A percentile compares a stretch with the other conserved stretches of the same genome.
Evolutionary conservation across 1,140 invertebrate species (phyloP).

Genomic region (Andricus grossulariae): DNA sequence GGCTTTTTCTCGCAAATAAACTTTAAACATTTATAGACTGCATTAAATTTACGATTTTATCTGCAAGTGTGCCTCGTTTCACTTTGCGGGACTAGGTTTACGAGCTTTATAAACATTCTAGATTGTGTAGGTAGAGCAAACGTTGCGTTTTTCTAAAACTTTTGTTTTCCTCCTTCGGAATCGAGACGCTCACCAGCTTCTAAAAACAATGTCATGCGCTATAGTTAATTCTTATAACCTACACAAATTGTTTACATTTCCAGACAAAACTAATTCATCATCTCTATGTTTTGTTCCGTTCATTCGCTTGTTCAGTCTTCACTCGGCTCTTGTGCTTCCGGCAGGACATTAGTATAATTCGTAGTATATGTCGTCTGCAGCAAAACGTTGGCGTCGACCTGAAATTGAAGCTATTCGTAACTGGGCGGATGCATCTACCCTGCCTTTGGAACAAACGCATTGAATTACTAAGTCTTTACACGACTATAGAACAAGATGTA

Average conservation of each 20-base stretch:
- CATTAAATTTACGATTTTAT: too few species aligned
- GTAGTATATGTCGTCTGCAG: slow-evolving; percentile 8
- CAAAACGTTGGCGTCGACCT: slow-evolving; percentile 12
- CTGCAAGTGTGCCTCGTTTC: too few species aligned
- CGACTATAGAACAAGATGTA: neutral
- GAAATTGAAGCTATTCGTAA: slow-evolving; percentile 25
- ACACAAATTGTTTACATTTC: neutral
- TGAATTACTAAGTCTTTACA: neutral
- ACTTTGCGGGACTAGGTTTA: too few species aligned
- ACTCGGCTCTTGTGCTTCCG: slow-evolving; percentile 8
- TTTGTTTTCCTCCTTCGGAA: too few species aligned
- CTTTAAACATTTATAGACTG: too few species aligned
- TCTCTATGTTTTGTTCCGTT: slow-evolving; percentile 1
- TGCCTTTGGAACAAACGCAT: neutral
- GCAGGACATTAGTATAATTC: slow-evolving; percentile 22
- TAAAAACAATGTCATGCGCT: too few species aligned
- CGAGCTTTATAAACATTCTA: too few species aligned
- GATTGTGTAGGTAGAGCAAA: too few species aligned
- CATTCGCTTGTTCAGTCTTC: slow-evolving; percentile 4
- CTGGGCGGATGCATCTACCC: slow-evolving; percentile 9
- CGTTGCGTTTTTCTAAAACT: too few species aligned
- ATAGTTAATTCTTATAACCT: too few species aligned
- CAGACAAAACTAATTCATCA: neutral
- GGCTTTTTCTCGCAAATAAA: too few species aligned
- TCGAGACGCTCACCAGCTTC: too few species aligned